Evolutionary conservation across 2,113 vertebrate genomes (phyloP).

Genomic region (Turnix velox): DNA sequence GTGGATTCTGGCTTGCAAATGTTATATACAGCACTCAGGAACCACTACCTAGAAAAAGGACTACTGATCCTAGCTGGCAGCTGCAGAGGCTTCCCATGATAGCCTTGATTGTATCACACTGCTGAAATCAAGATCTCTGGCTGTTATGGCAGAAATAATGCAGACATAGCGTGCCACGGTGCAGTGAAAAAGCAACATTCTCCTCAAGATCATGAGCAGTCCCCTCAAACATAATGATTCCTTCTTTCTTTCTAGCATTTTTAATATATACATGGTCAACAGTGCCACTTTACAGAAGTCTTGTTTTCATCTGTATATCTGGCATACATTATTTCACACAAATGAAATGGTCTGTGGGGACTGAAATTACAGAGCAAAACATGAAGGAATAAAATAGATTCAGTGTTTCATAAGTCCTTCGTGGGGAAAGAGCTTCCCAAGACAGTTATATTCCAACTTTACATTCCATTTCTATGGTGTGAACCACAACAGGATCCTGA

Average conservation of each 20-base stretch:
- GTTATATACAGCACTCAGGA: neutral
- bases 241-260: neutral
- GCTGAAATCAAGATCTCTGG: neutral
- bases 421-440: neutral
- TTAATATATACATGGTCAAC: neutral
- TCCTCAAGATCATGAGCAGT: neutral
- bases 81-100: neutral
- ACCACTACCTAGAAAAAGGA: neutral
- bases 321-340: neutral
- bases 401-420: neutral
- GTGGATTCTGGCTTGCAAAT: neutral
- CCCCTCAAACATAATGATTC: neutral
- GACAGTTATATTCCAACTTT: neutral
- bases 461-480: neutral
- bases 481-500: neutral
- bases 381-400: neutral
- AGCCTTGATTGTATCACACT: neutral
- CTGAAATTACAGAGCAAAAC: neutral
- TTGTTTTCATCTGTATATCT: neutral
- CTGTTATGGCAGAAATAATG: neutral
- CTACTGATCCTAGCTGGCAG: neutral
- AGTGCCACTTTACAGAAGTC: neutral
- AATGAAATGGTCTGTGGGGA: neutral
- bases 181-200: neutral
- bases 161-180: neutral